A percentile compares a stretch with the other conserved stretches of the same genome.
Evolutionary conservation across 2,888 invertebrate species (phyloP).

Genomic region (Metalampra italica): DNA sequence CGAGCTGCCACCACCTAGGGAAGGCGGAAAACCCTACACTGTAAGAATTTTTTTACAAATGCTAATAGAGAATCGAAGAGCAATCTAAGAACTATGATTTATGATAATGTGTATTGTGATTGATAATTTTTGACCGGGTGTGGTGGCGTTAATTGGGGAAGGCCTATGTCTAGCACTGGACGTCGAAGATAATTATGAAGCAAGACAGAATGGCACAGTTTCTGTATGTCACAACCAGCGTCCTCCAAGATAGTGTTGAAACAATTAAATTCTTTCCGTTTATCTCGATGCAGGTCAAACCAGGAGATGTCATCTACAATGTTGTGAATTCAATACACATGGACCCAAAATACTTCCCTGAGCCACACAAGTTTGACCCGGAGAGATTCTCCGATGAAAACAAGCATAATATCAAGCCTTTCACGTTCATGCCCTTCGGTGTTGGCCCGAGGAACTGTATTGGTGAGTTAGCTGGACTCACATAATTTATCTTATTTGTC

Average conservation of each 20-base stretch:
- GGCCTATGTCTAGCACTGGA: no score
- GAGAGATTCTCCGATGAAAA: conserved; percentile 63
- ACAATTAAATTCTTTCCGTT: no score
- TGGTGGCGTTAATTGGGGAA: no score
- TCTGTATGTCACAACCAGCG: no score
- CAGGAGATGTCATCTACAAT: conserved; percentile 40
- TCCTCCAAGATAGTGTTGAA: no score
- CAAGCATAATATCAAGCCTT: conserved; percentile 57
- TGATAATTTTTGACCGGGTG: no score
- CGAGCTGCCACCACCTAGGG: conserved; percentile 52
- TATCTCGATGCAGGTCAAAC: conserved; percentile 27
- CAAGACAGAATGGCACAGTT: no score
- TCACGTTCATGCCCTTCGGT: conserved; percentile 74
- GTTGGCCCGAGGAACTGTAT: conserved; percentile 74
- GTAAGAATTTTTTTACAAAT: conserved; percentile 28
- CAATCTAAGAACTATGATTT: no score
- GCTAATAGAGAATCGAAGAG: no score
- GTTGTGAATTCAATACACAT: conserved; percentile 42
- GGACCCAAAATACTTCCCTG: conserved; percentile 37
- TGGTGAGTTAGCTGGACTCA: conserved; percentile 36
- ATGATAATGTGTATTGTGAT: no score
- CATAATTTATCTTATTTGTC: no score
- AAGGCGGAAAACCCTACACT: conserved; percentile 43
- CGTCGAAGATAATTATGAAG: no score
- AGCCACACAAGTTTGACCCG: conserved; percentile 53